Base-by-base conservation (phyloP, 2,888 invertebrate genomes). In the Apomyelois bistriatella region DNA sequence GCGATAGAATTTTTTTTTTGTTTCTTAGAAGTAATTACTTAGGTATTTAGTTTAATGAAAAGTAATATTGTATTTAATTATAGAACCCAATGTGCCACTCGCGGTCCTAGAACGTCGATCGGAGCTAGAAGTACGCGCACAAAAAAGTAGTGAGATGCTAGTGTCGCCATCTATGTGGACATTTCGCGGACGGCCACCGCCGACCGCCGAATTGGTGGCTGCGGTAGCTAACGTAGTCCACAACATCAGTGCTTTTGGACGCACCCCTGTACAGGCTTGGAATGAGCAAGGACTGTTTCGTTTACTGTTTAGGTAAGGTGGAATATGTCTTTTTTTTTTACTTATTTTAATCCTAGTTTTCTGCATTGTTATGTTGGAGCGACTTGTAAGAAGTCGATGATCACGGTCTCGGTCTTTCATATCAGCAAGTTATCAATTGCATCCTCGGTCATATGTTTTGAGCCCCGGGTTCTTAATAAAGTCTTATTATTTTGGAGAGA, bases 1-100 rank as follows among this genome's bases (percentile, higher is more conserved):
- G n/a, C n/a, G n/a, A n/a, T n/a, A n/a, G n/a, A n/a, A n/a, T n/a
- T n/a, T n/a, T n/a, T n/a, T n/a, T n/a, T n/a, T n/a, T n/a, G n/a
- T n/a, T n/a, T n/a, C n/a, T n/a, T n/a, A n/a, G 22, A 22, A 22
- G n/a, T n/a, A 22, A 22, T 5, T 22, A 22, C 22, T 2, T 3
- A 5, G 2, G 5, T 22, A 22, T 22, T 22, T 22, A 22, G 5
- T 22, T 22, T 22, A 22, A 22, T 2, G 2, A 5, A 3, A 22
- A 22, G 22, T 22, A 22, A 22, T 22, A 22, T 22, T 22, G 6
- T 17, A 41, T 30, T 7, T 17, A 12, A 70, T 79, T 64, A 60
- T 64, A 90, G 89, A 86, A 54, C 79, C 82, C 9, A 89, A 89
- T 57, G 70, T 89, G 40, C 81, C 88, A 0, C 28, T 83, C 28